Conservation (phyloP, 1,140 invertebrate genomes). For the Hetaerina americana region DNA sequence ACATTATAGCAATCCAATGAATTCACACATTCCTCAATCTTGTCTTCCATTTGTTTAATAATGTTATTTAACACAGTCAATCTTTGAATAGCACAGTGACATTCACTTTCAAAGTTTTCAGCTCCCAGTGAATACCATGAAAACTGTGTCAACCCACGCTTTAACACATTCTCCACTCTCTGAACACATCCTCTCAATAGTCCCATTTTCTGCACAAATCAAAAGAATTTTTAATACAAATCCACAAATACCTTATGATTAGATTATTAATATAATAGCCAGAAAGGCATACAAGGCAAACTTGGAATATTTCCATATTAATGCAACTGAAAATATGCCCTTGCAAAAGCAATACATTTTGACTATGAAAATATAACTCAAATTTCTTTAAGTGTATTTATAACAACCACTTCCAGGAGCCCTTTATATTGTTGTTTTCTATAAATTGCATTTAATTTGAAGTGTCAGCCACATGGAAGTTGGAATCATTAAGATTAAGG, state of each 20-base stretch:
- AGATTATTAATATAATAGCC: background rate
- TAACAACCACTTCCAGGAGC: too few relatives aligned
- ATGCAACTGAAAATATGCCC: too few relatives aligned
- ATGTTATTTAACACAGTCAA: background rate
- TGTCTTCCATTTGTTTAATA: background rate
- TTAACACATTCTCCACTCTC: background rate
- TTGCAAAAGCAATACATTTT: too few relatives aligned
- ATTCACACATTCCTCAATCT: conserved; percentile 12
- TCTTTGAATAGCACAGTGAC: background rate
- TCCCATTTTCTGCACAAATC: background rate
- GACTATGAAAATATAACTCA: too few relatives aligned
- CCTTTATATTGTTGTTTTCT: too few relatives aligned
- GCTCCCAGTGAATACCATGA: background rate
- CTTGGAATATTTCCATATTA: too few relatives aligned
- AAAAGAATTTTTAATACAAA: background rate
- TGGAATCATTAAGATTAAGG: too few relatives aligned
- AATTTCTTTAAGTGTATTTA: too few relatives aligned
- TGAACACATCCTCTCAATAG: background rate
- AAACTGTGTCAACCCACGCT: background rate
- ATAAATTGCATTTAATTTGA: too few relatives aligned
- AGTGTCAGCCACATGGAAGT: too few relatives aligned
- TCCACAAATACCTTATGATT: background rate
- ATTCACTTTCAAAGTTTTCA: background rate
- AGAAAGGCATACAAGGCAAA: too few relatives aligned
- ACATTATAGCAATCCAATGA: conserved; percentile 42